A percentile compares a stretch with the other conserved stretches of the same genome.
Evolutionary conservation across 1,140 invertebrate genomes (phyloP).

Genomic region (Drosophila ananassae): DNA sequence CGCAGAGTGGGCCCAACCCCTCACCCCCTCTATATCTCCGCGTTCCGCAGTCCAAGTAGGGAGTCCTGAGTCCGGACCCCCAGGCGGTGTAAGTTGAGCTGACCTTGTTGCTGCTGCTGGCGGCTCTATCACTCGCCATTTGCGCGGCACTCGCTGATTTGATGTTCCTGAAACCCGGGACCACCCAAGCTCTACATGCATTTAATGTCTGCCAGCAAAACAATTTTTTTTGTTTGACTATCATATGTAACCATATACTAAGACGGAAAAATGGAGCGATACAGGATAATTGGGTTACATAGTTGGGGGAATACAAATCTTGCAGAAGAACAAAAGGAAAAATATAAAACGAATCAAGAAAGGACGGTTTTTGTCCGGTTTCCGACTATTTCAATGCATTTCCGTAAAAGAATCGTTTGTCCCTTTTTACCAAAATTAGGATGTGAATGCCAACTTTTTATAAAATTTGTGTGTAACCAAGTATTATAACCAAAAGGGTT

Average conservation of each 20-base stretch:
- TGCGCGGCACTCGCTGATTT: slow-evolving; percentile 57
- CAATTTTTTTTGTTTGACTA: background rate
- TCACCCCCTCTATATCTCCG: background rate
- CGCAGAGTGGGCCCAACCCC: slow-evolving; percentile 38
- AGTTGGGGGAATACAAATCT: background rate
- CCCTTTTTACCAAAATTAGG: too few relatives aligned
- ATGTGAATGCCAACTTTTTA: too few relatives aligned
- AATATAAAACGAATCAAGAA: background rate
- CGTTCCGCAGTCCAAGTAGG: background rate
- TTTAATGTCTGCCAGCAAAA: slow-evolving; percentile 68
- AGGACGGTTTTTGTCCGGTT: too few relatives aligned
- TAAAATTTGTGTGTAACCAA: too few relatives aligned
- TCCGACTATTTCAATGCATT: too few relatives aligned
- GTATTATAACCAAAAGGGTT: too few relatives aligned
- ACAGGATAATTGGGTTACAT: background rate
- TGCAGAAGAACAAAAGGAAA: background rate
- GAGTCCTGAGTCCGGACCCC: background rate
- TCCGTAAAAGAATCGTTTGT: too few relatives aligned
- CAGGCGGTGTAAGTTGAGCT: background rate
- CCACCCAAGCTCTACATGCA: slow-evolving; percentile 33
- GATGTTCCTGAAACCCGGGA: slow-evolving; percentile 36
- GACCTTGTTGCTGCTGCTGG: slow-evolving; percentile 11
- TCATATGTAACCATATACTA: background rate
- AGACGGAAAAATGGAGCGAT: background rate
- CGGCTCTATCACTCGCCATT: slow-evolving; percentile 27